Base-by-base conservation (phyloP, 2,797 vertebrate species). In the Siniperca scherzeri region DNA sequence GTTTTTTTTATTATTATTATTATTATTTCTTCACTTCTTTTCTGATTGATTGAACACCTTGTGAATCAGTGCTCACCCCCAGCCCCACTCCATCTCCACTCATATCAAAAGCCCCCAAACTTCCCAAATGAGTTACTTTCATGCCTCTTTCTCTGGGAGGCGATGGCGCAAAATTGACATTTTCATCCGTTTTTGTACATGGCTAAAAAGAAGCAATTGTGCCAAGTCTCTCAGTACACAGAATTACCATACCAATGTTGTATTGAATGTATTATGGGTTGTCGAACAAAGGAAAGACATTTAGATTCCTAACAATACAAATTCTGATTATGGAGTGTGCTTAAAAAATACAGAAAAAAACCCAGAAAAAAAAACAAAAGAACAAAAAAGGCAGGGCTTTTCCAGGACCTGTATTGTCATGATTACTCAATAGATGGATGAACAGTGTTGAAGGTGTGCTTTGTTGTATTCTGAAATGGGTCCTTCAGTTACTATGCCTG, bases 171-270 rank as follows among this genome's bases (percentile, higher is more conserved):
- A 96, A 96, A 96, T 96, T 96, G 95, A 96, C 94, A 97, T 95
- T 90, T 96, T 94, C 95, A 95, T 97, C 95, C 93, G 92, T 97
- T 97, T 97, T 96, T 96, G 95, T 96, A 96, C 94, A 96, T 95
- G 96, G 95, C 96, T 96, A 92, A 97, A 95, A 96, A 93, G 92
- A 94, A 95, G 93, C 93, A 95, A 96, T 95, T 96, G 96, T 96
- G 96, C 96, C 95, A 95, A 95, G 94, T 87, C 95, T 88, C 84
- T 90, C 87, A 87, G 83, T 90, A 77, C 82, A 84, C 87, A 89
- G 77, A 86, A 91, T 97, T 96, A 97, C 96, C 96, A 96, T 94
- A 92, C 91, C 92, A 95, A 95, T 96, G 96, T 96, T 96, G 94
- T 95, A 95, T 95, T 95, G 95, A 95, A 96, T 96, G 94, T 93